Percentiles rank a stretch among this genome's conserved stretches.
Evolutionary conservation across 2,797 vertebrate genomes (phyloP).

Genomic region (Pseudochaenichthys georgianus): DNA sequence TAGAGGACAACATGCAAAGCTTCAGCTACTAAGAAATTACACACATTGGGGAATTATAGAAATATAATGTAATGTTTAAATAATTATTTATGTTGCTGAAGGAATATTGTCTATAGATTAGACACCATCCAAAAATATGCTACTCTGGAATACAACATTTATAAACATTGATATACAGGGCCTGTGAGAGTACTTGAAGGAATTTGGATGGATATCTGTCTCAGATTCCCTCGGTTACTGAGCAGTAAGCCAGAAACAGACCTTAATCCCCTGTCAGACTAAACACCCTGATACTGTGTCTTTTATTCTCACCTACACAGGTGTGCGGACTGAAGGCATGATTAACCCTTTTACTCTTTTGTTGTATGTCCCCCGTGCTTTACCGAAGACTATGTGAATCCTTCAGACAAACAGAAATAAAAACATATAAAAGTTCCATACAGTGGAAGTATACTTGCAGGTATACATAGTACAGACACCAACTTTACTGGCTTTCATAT

Average conservation of each 20-base stretch:
- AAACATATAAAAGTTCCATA: neutral
- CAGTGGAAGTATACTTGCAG: neutral
- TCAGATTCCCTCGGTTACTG: slow-evolving; percentile 41
- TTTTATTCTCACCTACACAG: slow-evolving; percentile 67
- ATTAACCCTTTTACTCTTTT: slow-evolving; percentile 39
- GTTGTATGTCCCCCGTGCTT: neutral
- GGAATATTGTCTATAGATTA: neutral
- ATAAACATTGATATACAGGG: slow-evolving; percentile 5
- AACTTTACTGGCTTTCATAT: slow-evolving; percentile 4
- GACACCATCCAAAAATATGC: neutral
- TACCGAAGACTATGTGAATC: neutral
- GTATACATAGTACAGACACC: neutral
- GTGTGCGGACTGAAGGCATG: slow-evolving; percentile 59
- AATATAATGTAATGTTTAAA: neutral
- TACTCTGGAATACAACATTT: neutral
- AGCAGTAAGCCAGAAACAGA: slow-evolving; percentile 55
- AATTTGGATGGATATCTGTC: slow-evolving; percentile 46
- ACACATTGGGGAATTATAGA: neutral
- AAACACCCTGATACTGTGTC: slow-evolving; percentile 70
- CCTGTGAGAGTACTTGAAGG: slow-evolving; percentile 22
- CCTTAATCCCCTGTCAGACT: slow-evolving; percentile 76
- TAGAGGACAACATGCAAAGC: neutral
- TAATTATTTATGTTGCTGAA: neutral
- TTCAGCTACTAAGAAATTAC: neutral
- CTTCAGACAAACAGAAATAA: slow-evolving; percentile 4